Conservation (phyloP, 1,140 invertebrate genomes). For the Copidosoma floridanum region DNA sequence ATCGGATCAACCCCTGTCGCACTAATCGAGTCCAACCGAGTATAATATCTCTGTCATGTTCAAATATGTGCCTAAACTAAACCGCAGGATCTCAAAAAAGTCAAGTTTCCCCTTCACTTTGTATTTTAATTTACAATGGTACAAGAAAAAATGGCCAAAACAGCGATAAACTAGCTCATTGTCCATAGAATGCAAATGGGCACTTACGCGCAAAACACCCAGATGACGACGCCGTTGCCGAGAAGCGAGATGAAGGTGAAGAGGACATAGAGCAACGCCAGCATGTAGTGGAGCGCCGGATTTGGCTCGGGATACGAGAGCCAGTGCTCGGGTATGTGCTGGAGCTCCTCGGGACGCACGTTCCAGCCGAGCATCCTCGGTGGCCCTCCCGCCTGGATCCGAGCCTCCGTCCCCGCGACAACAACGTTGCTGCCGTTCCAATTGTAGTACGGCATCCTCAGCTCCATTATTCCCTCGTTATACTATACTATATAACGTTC, state of each 20-base stretch:
- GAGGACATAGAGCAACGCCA: conserved; percentile 77
- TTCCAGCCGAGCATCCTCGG: conserved; percentile 73
- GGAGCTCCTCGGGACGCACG: conserved; percentile 71
- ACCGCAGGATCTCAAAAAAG: no score
- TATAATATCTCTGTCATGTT: no score
- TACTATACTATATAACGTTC: no score
- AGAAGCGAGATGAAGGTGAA: conserved; percentile 75
- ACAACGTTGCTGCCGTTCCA: not conserved
- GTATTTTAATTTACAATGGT: no score
- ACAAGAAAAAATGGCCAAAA: no score
- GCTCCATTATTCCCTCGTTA: no score
- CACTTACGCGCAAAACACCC: conserved; percentile 79
- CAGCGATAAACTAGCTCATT: no score
- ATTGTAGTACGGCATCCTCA: conserved; percentile 6
- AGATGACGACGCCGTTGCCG: conserved; percentile 87
- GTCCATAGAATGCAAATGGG: not conserved
- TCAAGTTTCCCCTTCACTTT: no score
- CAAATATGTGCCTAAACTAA: no score
- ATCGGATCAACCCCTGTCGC: no score
- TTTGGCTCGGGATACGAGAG: conserved; percentile 75
- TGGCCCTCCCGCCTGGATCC: conserved; percentile 45
- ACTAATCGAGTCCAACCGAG: no score
- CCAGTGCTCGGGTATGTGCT: conserved; percentile 81
- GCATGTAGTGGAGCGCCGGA: conserved; percentile 76
- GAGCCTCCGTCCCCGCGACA: conserved; percentile 41